A percentile compares a stretch with the other conserved stretches of the same genome.
These are phyloP conservation scores for Ageneiosus marmoratus DNA, from an alignment of 2,113 vertebrate genomes.

Conservation along the genomic window DNA sequence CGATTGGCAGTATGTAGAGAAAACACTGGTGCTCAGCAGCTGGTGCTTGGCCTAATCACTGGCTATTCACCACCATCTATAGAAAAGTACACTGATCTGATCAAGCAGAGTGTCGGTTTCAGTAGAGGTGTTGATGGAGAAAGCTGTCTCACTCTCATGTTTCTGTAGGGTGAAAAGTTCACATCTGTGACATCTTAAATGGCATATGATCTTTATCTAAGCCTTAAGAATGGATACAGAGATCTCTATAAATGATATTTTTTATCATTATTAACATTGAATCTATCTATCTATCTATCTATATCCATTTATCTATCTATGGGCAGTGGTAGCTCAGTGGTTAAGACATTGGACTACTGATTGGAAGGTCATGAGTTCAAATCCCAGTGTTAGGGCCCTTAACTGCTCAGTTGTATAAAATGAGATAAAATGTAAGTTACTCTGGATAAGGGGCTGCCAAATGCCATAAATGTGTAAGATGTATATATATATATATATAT, in stretches of 20 bases:
- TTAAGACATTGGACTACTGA: too few relatives aligned
- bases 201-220: not conserved
- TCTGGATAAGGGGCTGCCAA: too few relatives aligned
- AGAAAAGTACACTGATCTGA: conserved; percentile 1
- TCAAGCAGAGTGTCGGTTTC: not conserved
- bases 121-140: conserved; percentile 6
- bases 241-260: not conserved
- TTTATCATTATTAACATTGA: not conserved
- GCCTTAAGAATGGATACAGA: not conserved
- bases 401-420: too few relatives aligned
- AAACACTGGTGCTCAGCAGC: conserved; percentile 1
- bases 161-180: conserved; percentile 8
- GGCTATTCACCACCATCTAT: conserved; percentile 6
- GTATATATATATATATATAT: too few relatives aligned
- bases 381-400: too few relatives aligned
- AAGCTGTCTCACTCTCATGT: not conserved
- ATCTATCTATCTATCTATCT: not conserved
- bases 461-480: too few relatives aligned
- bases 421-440: too few relatives aligned
- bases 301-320: too few relatives aligned
- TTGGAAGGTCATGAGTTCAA: too few relatives aligned
- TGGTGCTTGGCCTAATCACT: not conserved
- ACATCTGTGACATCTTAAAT: not conserved
- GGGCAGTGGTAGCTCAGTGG: too few relatives aligned
- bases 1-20: not conserved